Percentiles rank a stretch among this genome's conserved stretches.
Conservation (phyloP, 2,888 invertebrate genomes). For the Nephrotoma appendiculata region DNA sequence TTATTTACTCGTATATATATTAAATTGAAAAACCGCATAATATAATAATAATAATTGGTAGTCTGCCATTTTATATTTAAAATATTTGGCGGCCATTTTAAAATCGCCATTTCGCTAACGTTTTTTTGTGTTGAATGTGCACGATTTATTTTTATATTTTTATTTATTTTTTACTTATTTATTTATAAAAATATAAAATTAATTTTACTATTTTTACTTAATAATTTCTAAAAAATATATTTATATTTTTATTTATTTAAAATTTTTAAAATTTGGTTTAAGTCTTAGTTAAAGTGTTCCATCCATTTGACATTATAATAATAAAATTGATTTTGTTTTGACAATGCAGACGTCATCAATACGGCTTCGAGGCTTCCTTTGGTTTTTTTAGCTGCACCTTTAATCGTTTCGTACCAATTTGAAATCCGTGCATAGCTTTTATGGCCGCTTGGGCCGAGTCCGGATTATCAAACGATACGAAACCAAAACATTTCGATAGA, state of each 20-base stretch:
- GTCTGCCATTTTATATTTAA: too few relatives aligned
- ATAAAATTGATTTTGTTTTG: too few relatives aligned
- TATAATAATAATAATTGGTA: not conserved
- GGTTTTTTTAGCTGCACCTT: conserved; percentile 95
- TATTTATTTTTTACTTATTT: not conserved
- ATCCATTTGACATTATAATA: not conserved
- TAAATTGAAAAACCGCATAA: not conserved
- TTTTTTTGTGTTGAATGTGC: not conserved
- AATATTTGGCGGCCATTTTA: not conserved
- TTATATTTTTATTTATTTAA: not conserved
- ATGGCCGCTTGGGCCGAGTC: conserved; percentile 91
- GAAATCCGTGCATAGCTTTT: conserved; percentile 95
- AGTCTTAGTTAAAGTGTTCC: not conserved
- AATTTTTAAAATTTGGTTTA: not conserved
- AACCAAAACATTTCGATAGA: conserved; percentile 98
- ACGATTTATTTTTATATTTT: not conserved
- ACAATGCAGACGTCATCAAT: conserved; percentile 33
- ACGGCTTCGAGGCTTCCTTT: conserved; percentile 86
- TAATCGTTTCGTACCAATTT: conserved; percentile 93
- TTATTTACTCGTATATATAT: not conserved
- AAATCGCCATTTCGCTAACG: not conserved
- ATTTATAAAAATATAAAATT: not conserved
- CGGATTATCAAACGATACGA: conserved; percentile 92
- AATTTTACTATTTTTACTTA: not conserved
- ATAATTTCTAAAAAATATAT: not conserved